Evolutionary conservation across 2,113 vertebrate genomes (phyloP).

Genomic region (Nesoenas mayeri): DNA sequence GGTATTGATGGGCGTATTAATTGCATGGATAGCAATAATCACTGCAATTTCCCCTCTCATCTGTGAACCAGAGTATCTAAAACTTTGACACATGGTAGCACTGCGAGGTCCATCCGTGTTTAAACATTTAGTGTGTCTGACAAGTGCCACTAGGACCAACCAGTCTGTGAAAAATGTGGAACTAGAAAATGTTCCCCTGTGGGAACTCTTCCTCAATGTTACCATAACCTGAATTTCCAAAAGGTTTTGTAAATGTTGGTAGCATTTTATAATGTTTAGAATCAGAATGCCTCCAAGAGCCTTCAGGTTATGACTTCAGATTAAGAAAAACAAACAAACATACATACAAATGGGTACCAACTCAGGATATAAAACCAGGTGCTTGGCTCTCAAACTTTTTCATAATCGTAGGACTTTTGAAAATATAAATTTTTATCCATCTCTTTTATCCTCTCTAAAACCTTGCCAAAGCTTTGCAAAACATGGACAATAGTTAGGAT

Average conservation of each 20-base stretch:
- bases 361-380: neutral
- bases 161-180: neutral
- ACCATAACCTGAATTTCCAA: neutral
- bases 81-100: neutral
- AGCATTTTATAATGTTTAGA: neutral
- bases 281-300: neutral
- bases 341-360: neutral
- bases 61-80: neutral
- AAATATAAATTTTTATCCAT: neutral
- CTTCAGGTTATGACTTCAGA: neutral
- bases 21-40: neutral
- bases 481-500: neutral
- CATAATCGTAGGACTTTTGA: neutral
- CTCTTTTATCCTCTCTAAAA: neutral
- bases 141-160: neutral
- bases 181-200: neutral
- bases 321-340: neutral
- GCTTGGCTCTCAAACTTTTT: neutral
- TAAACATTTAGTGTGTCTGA: neutral
- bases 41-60: neutral
- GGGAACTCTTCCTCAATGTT: neutral
- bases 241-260: neutral
- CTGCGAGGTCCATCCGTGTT: neutral
- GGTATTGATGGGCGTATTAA: neutral
- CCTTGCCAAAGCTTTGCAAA: neutral